Evolutionary conservation across 2,797 vertebrate species (phyloP).

Genomic region (Momotus momota): DNA sequence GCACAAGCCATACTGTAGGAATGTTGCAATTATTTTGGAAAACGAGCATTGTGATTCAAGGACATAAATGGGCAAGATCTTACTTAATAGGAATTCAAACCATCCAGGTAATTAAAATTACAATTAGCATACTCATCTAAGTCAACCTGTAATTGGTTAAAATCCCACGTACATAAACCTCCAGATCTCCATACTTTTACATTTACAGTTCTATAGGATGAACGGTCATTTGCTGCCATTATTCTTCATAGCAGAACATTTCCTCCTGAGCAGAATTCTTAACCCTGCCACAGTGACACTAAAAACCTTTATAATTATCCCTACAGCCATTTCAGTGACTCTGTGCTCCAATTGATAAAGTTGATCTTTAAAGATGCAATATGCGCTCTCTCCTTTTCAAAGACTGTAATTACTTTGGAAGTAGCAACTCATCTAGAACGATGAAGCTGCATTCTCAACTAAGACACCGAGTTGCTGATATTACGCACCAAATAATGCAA

Average conservation of each 20-base stretch:
- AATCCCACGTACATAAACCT: neutral
- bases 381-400: neutral
- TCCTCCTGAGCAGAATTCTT: neutral
- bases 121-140: neutral
- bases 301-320: neutral
- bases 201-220: neutral
- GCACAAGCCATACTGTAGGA: neutral
- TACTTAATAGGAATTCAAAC: neutral
- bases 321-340: neutral
- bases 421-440: rapidly evolving
- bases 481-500: neutral
- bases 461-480: neutral
- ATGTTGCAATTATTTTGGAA: neutral
- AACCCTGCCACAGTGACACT: neutral
- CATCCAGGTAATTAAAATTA: neutral
- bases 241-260: neutral
- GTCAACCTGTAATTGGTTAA: neutral
- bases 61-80: neutral
- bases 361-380: neutral
- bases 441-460: neutral
- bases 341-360: neutral
- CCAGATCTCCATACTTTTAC: neutral
- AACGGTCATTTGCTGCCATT: neutral
- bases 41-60: neutral
- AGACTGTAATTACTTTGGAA: neutral